These are phyloP conservation scores for Phalacrocorax brasilianus DNA, from an alignment of 2,113 vertebrate species.

Conservation along the genomic window DNA sequence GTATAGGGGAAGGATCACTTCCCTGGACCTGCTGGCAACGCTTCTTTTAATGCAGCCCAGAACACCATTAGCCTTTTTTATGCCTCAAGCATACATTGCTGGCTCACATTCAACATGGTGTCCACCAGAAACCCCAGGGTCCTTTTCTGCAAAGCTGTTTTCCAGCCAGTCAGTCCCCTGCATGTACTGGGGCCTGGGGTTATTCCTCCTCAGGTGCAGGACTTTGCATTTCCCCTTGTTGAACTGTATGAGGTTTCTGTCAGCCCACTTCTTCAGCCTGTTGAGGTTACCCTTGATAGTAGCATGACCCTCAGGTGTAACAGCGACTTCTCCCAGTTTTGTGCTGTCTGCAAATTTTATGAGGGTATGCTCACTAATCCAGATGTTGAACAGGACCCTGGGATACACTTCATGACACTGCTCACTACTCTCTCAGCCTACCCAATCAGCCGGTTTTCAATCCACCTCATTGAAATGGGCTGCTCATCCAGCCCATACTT, in stretches of 20 bases:
- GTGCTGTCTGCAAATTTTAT: too few relatives aligned
- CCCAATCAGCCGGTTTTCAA: not conserved
- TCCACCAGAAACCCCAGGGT: not conserved
- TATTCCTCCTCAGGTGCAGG: not conserved
- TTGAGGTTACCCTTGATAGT: too few relatives aligned
- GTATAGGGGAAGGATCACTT: not conserved
- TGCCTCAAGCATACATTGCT: not conserved
- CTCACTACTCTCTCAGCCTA: not conserved
- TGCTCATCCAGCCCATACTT: not conserved
- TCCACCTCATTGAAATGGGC: not conserved
- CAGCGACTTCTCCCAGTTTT: too few relatives aligned
- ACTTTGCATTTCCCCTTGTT: not conserved
- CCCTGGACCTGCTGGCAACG: fast-evolving
- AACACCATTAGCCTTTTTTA: not conserved
- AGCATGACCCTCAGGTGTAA: too few relatives aligned
- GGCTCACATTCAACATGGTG: not conserved
- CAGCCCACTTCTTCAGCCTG: not conserved
- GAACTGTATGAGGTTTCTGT: not conserved
- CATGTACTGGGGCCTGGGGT: not conserved
- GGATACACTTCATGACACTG: not conserved
- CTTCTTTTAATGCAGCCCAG: not conserved
- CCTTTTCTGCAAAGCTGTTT: not conserved
- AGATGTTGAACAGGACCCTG: not conserved
- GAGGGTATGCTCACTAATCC: not conserved
- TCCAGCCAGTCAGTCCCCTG: not conserved